Evolutionary conservation across 2,888 invertebrate genomes (phyloP).

Genomic region (Aricia artaxerxes): DNA sequence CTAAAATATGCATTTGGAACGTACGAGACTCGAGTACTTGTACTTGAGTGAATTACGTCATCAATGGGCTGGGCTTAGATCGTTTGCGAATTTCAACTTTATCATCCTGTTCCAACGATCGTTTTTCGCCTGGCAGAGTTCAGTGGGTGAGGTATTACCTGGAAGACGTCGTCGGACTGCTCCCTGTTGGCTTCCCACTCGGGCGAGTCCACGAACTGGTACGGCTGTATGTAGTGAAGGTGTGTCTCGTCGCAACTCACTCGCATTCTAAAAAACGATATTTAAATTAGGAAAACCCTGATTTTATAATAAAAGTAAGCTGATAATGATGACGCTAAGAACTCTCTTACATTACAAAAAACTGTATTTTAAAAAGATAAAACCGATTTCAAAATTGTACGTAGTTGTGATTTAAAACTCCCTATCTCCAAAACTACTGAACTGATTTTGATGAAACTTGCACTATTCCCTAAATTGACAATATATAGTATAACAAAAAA

Average conservation of each 20-base stretch:
- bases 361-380: too few species aligned
- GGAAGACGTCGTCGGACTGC: constrained; percentile 88
- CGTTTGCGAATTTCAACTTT: not conserved
- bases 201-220: constrained; percentile 94
- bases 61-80: not conserved
- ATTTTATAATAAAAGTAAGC: too few species aligned
- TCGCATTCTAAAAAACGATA: constrained; percentile 81
- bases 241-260: constrained; percentile 92
- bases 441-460: too few species aligned
- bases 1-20: constrained; percentile 21
- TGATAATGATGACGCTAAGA: too few species aligned
- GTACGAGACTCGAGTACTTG: not conserved
- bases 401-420: too few species aligned
- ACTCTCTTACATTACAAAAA: too few species aligned
- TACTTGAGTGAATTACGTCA: constrained; percentile 10
- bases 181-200: constrained; percentile 92
- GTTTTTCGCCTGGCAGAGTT: not conserved
- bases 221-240: constrained; percentile 88
- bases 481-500: too few species aligned
- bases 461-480: too few species aligned
- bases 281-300: too few species aligned
- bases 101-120: not conserved
- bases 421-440: too few species aligned
- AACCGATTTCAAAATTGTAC: too few species aligned
- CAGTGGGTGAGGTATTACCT: constrained; percentile 61